phyloP scores from a whole-genome alignment of 2,888 invertebrate species.

The Tetragnatha montana region DNA sequence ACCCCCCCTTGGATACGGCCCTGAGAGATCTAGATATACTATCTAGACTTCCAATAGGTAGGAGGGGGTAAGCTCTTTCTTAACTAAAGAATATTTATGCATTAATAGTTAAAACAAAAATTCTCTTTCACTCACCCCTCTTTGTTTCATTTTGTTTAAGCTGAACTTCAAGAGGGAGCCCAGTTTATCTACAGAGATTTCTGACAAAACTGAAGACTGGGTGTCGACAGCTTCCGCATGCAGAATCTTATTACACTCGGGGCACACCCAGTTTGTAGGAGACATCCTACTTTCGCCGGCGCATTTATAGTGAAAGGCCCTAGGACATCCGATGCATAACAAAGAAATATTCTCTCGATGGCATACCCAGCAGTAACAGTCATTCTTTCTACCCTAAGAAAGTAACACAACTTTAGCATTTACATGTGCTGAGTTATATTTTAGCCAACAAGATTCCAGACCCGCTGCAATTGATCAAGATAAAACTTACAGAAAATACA shows the following conservation, averaged over 20 bases:
- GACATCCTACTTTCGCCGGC: conserved; percentile 74
- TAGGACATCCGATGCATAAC: conserved; percentile 85
- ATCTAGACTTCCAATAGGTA: no score
- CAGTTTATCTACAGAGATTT: conserved; percentile 84
- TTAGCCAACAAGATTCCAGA: no score
- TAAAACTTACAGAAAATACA: no score
- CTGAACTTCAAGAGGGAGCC: conserved; percentile 87
- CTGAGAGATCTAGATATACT: no score
- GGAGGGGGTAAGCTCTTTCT: not conserved
- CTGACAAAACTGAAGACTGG: conserved; percentile 83
- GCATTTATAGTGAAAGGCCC: conserved; percentile 90
- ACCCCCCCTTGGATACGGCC: no score
- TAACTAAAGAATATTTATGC: not conserved
- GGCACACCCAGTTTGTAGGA: conserved; percentile 86
- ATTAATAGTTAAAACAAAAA: conserved; percentile 15
- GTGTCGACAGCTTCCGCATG: conserved; percentile 83
- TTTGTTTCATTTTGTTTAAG: conserved; percentile 86
- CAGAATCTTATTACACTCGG: conserved; percentile 87
- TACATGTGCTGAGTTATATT: not conserved
- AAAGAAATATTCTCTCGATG: conserved; percentile 81
- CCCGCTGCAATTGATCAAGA: no score
- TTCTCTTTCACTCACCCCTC: conserved; percentile 82
- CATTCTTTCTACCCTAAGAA: conserved; percentile 76
- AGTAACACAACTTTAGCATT: not conserved
- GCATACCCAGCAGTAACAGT: conserved; percentile 94